Evolutionary conservation across 2,888 invertebrate species (phyloP).

Genomic region (Lasioglossum calceatum): DNA sequence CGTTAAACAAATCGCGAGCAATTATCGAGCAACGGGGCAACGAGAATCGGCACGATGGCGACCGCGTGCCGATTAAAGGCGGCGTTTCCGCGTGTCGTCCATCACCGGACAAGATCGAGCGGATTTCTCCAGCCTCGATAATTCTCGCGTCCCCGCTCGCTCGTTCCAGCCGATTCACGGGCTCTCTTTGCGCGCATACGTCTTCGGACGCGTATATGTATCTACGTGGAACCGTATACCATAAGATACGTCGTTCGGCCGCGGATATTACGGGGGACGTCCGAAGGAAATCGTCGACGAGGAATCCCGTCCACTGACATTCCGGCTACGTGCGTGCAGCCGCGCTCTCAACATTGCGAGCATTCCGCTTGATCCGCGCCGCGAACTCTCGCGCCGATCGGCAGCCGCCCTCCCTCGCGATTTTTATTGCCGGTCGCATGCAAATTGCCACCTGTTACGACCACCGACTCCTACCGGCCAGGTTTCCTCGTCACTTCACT

Average conservation of each 20-base stretch:
- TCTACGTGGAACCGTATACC: background rate
- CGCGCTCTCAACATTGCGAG: conserved; percentile 68
- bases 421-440: conserved; percentile 41
- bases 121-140: conserved; percentile 27
- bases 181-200: conserved; percentile 21
- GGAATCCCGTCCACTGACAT: conserved; percentile 73
- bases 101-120: conserved; percentile 18
- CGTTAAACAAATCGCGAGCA: conserved; percentile 21
- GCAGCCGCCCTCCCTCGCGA: conserved; percentile 33
- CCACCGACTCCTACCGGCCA: background rate
- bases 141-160: conserved; percentile 16
- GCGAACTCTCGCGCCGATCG: conserved; percentile 32
- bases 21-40: conserved; percentile 33
- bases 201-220: conserved; percentile 15
- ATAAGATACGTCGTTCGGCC: background rate
- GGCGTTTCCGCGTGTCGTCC: conserved; percentile 19
- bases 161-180: conserved; percentile 6
- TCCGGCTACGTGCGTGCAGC: conserved; percentile 73
- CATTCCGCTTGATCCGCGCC: conserved; percentile 57
- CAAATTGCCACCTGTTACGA: conserved; percentile 55
- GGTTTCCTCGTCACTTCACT: too few relatives aligned
- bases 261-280: conserved; percentile 36
- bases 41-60: conserved; percentile 23
- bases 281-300: conserved; percentile 64
- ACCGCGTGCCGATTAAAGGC: conserved; percentile 31